These are phyloP conservation scores for Lathronympha strigana DNA, from an alignment of 2,888 invertebrate species.

Conservation along the genomic window DNA sequence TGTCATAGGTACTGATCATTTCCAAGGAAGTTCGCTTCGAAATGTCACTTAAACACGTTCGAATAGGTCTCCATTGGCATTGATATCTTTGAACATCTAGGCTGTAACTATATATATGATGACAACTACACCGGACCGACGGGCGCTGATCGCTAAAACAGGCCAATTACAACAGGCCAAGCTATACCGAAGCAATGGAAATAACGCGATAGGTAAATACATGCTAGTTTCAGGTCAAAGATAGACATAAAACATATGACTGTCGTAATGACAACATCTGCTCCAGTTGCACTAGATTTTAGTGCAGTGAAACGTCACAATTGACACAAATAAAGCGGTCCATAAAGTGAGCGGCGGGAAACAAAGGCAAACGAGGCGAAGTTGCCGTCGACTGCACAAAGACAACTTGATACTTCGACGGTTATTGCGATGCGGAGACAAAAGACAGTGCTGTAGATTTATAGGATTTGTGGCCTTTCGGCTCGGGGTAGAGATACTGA, in stretches of 20 bases:
- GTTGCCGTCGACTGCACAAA: background rate
- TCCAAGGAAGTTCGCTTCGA: too few species aligned
- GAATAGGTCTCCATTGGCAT: too few species aligned
- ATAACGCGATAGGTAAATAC: too few species aligned
- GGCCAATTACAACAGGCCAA: too few species aligned
- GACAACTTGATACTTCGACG: constrained; percentile 7
- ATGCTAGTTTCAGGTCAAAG: too few species aligned
- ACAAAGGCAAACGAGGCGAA: constrained; percentile 16
- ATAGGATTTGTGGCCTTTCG: background rate
- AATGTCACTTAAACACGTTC: too few species aligned
- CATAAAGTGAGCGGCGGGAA: background rate
- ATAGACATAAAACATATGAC: background rate
- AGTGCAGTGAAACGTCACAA: constrained; percentile 22
- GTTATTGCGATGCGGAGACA: background rate
- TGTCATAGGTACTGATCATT: too few species aligned
- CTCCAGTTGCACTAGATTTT: background rate
- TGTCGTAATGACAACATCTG: background rate
- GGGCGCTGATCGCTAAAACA: too few species aligned
- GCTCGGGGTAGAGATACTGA: background rate
- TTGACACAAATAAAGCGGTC: constrained; percentile 10
- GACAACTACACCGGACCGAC: too few species aligned
- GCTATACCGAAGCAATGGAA: too few species aligned
- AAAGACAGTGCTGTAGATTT: background rate
- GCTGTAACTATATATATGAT: too few species aligned
- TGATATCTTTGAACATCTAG: too few species aligned